phyloP scores from a whole-genome alignment of 2,797 vertebrate species.

The Myioborus melanocephalus region DNA sequence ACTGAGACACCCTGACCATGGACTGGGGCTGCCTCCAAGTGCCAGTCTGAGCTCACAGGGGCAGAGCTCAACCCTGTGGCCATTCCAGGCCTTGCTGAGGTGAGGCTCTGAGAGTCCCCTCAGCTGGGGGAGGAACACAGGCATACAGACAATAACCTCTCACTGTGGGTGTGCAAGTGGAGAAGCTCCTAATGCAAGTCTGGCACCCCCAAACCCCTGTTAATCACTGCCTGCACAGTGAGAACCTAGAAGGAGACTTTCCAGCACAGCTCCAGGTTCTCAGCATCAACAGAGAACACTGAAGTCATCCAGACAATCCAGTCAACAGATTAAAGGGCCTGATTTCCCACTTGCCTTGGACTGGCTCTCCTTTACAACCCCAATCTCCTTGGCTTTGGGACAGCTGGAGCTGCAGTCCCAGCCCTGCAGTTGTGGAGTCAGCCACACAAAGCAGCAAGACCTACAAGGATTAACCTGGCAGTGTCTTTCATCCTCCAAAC shows the following conservation, averaged over 20 bases:
- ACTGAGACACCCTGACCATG: background rate
- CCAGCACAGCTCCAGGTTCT: background rate
- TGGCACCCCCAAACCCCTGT: background rate
- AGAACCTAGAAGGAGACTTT: background rate
- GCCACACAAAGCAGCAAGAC: background rate
- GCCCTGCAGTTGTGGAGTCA: background rate
- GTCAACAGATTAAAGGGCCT: background rate
- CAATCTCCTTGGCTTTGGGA: background rate
- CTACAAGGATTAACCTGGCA: background rate
- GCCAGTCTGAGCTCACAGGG: background rate
- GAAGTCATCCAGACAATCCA: background rate
- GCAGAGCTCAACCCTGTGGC: background rate
- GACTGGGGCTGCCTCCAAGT: background rate
- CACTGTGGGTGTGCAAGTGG: accelerated
- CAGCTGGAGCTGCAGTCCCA: background rate
- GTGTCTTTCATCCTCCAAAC: background rate
- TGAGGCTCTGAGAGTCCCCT: background rate
- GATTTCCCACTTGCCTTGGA: background rate
- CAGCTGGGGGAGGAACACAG: background rate
- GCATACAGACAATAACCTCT: background rate
- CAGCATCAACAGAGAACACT: background rate
- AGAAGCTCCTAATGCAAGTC: background rate
- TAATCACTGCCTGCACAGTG: background rate
- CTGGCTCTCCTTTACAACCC: background rate
- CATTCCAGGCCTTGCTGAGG: background rate